Evolutionary conservation across 2,888 invertebrate genomes (phyloP).

Genomic region (Andrena bucephala): DNA sequence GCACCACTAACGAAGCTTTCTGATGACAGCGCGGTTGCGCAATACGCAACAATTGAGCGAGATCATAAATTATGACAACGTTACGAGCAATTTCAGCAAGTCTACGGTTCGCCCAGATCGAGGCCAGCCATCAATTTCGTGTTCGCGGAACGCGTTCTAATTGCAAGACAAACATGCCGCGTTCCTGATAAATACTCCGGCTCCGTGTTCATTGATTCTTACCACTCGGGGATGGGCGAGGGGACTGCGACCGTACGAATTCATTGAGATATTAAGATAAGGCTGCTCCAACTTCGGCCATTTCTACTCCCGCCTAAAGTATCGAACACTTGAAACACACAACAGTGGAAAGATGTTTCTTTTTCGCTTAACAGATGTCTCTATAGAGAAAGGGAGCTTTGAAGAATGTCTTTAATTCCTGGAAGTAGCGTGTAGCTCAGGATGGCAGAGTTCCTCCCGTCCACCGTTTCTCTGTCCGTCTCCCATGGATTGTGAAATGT

Average conservation of each 20-base stretch:
- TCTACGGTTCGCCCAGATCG: constrained; percentile 75
- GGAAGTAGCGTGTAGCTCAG: constrained; percentile 46
- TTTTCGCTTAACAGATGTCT: neutral
- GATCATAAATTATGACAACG: constrained; percentile 66
- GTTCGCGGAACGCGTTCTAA: constrained; percentile 82
- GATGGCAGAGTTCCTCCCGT: constrained; percentile 13
- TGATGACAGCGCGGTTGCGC: constrained; percentile 23
- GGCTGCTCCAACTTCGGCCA: too few species aligned
- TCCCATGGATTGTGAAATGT: constrained; percentile 60
- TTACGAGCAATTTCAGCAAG: constrained; percentile 70
- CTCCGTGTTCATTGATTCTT: constrained; percentile 3
- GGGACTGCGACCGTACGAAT: too few species aligned
- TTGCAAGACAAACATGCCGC: constrained; percentile 74
- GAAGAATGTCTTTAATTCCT: constrained; percentile 17
- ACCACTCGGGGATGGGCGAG: neutral
- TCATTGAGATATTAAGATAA: too few species aligned
- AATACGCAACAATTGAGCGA: constrained; percentile 47
- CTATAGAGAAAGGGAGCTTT: neutral
- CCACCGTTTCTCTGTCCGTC: constrained; percentile 3
- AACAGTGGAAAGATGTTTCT: too few species aligned
- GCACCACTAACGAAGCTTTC: neutral
- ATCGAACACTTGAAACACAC: too few species aligned
- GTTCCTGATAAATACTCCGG: constrained; percentile 4
- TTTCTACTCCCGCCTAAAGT: too few species aligned
- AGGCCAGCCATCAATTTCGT: constrained; percentile 80